Percentiles rank a stretch among this genome's conserved stretches.
Conservation (phyloP, 2,113 vertebrate genomes). For the Poeciliopsis occidentalis region DNA sequence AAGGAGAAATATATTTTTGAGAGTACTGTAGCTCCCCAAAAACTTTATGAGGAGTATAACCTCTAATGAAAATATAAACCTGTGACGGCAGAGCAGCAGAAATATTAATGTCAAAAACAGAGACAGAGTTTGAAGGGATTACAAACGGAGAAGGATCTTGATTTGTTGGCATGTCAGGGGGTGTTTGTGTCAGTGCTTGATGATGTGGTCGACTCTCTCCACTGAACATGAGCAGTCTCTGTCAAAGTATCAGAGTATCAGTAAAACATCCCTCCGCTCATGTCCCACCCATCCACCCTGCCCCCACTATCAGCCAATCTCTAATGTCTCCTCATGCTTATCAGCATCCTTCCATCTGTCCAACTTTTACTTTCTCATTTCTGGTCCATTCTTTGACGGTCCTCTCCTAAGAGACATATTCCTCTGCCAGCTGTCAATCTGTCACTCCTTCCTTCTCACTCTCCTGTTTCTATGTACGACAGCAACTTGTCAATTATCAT, state of each 20-base stretch:
- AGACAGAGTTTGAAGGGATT: constrained; percentile 1
- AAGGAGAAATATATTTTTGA: neutral
- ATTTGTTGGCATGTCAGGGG: constrained; percentile 22
- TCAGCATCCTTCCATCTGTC: constrained; percentile 71
- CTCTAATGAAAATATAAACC: neutral
- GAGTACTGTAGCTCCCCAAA: neutral
- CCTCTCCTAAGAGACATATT: constrained; percentile 50
- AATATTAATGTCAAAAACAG: neutral
- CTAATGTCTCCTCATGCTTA: constrained; percentile 66
- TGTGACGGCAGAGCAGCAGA: neutral
- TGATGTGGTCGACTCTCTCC: constrained; percentile 62
- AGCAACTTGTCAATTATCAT: constrained; percentile 57
- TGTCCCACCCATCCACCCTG: constrained; percentile 24
- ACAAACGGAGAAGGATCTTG: constrained; percentile 5
- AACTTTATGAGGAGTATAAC: neutral
- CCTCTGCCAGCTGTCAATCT: constrained; percentile 55
- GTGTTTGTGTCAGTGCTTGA: constrained; percentile 44
- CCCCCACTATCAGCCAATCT: constrained; percentile 41
- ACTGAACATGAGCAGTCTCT: constrained; percentile 69
- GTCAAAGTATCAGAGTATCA: constrained; percentile 75
- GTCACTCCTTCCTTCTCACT: constrained; percentile 7
- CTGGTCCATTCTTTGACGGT: constrained; percentile 72
- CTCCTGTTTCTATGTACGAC: constrained; percentile 30
- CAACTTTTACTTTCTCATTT: constrained; percentile 76
- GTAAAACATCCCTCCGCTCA: constrained; percentile 58